Conservation (phyloP, 2,797 vertebrate genomes). For the Mycteria americana region DNA sequence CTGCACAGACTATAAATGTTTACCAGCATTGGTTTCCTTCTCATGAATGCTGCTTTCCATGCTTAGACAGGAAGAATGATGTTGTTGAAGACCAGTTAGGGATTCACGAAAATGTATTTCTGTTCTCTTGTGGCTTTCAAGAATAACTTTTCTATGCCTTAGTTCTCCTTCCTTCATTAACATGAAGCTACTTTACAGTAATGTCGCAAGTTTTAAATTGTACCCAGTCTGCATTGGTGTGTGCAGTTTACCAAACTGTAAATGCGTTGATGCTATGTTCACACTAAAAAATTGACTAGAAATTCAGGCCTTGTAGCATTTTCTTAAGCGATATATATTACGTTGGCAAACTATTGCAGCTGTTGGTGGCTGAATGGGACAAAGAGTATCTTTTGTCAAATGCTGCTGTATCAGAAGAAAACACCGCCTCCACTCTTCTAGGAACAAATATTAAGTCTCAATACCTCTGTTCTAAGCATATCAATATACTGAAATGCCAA, state of each 20-base stretch:
- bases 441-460: neutral
- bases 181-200: neutral
- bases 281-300: neutral
- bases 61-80: neutral
- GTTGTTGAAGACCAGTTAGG: neutral
- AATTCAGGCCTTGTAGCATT: neutral
- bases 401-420: neutral
- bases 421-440: neutral
- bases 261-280: neutral
- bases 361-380: neutral
- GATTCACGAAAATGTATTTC: neutral
- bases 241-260: neutral
- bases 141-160: neutral
- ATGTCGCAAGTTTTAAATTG: neutral
- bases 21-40: neutral
- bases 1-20: neutral
- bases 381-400: neutral
- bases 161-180: neutral
- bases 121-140: neutral
- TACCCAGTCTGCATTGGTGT: neutral
- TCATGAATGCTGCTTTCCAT: neutral
- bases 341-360: neutral
- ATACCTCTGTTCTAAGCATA: neutral
- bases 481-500: neutral
- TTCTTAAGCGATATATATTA: neutral